Percentiles rank a stretch among this genome's conserved stretches.
Evolutionary conservation across 2,797 vertebrate species (phyloP).

Genomic region (Columba guinea): DNA sequence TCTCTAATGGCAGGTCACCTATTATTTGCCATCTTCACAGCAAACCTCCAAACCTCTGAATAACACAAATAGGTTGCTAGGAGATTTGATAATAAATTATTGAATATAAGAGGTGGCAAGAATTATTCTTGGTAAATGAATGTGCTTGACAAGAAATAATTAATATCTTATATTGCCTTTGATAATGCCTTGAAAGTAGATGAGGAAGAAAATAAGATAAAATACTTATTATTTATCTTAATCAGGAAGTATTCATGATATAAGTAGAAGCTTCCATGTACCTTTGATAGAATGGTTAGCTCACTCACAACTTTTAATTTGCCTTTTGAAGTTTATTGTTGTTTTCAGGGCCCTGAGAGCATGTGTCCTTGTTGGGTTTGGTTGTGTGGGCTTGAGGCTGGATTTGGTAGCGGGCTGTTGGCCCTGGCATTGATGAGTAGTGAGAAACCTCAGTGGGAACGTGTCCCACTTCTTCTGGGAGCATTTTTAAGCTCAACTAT

Average conservation of each 20-base stretch:
- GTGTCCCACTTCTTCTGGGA: neutral
- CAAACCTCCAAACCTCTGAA: neutral
- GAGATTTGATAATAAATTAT: neutral
- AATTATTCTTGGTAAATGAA: constrained; percentile 6
- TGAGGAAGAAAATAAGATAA: neutral
- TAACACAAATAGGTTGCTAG: neutral
- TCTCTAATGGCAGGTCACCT: neutral
- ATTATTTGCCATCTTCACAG: neutral
- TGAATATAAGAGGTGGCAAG: neutral
- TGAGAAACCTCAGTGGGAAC: neutral
- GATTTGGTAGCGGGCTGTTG: neutral
- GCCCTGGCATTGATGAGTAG: neutral
- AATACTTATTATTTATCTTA: neutral
- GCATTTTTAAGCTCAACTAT: neutral
- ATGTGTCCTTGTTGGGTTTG: rapidly evolving
- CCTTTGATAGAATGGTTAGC: neutral
- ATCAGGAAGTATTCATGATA: neutral
- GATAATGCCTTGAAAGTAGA: neutral
- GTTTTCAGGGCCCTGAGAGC: neutral
- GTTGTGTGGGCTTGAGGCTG: rapidly evolving
- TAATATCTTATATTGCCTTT: constrained; percentile 6
- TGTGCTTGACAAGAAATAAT: neutral
- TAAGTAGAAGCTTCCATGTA: neutral
- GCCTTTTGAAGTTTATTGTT: neutral
- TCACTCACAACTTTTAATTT: neutral